Base-by-base conservation (phyloP, 2,113 vertebrate species). In the Apus apus region DNA sequence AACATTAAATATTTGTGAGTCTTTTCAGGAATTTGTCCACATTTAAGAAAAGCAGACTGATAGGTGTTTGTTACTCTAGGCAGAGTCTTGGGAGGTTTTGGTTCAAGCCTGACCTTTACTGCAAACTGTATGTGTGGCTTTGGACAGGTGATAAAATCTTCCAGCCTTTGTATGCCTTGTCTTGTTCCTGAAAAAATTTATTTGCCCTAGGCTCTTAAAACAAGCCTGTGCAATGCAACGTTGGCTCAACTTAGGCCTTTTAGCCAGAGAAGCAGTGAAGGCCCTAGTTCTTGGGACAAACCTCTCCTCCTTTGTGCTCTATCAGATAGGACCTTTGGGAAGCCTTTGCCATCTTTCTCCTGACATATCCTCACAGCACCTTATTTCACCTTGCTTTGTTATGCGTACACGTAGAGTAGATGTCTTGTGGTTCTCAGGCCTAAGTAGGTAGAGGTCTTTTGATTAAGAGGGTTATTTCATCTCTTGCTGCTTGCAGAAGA, bases 191-290 rank as follows among this genome's bases (percentile, higher is more conserved):
- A 46, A 62, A 79, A 75, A 40, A 17, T 64, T 11, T 15, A 13
- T 6, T n/a, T 70, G 6, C 76, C 4, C 27, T 46, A 58, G 17
- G 15, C 9, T 64, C 48, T 81, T 78, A 51, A 25, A 85, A 3
- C 10, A 70, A 71, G 27, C 2, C 75, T 78, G 18, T 43, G 19
- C 8, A 25, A 18, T 12, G 5, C 27, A 64, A 13, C 0, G 1
- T 29, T 4, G 1, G 4, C 11, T 62, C 43, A 54, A 0, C 10
- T 64, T 60, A 12, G 4, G 75, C 15, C 1, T 36, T 67, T 88
- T 58, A 66, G 8, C 8, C 19, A 40, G 10, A 67, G 18, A 57
- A 68, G 15, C 12, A 34, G 14, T 38, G 20, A 13, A 91, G 9
- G 2, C 3, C 11, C 13, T 68, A 22, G 8, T 23, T 48, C 22